Evolutionary conservation across 2,113 vertebrate species (phyloP).

Genomic region (Acrocephalus kingi): DNA sequence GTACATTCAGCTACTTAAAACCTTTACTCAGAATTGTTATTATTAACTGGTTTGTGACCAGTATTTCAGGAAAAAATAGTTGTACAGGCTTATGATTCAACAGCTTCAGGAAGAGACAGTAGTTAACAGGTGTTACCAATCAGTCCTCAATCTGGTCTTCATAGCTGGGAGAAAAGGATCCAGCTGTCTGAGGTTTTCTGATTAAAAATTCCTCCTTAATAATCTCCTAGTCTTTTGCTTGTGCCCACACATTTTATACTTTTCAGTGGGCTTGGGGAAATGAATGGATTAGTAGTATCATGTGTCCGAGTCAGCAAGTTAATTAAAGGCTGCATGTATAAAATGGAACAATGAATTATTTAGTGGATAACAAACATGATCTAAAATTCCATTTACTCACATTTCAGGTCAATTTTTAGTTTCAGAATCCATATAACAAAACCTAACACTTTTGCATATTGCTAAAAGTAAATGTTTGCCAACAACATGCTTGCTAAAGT

Average conservation of each 20-base stretch:
- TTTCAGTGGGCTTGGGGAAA: conserved; percentile 60
- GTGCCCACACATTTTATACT: conserved; percentile 46
- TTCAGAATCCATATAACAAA: background rate
- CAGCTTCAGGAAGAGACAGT: conserved; percentile 20
- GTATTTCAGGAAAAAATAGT: background rate
- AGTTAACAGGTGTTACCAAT: conserved; percentile 68
- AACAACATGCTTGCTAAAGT: background rate
- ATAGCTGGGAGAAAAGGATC: conserved; percentile 31
- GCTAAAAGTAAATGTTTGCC: conserved; percentile 32
- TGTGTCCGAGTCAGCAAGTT: conserved; percentile 70
- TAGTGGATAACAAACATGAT: conserved; percentile 77
- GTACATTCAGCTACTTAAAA: background rate
- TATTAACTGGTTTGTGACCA: background rate
- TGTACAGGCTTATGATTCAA: background rate
- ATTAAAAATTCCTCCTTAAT: conserved; percentile 67
- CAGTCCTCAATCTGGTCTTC: conserved; percentile 25
- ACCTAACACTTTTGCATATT: conserved; percentile 39
- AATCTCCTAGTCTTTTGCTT: conserved; percentile 51
- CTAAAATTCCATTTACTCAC: conserved; percentile 76
- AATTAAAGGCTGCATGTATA: conserved; percentile 74
- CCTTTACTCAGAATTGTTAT: background rate
- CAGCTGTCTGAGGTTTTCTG: conserved; percentile 57
- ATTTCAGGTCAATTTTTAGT: conserved; percentile 50
- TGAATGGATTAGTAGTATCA: conserved; percentile 71
- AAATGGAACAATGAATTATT: conserved; percentile 79